Conservation (phyloP, 2,797 vertebrate species). For the Squalus acanthias region DNA sequence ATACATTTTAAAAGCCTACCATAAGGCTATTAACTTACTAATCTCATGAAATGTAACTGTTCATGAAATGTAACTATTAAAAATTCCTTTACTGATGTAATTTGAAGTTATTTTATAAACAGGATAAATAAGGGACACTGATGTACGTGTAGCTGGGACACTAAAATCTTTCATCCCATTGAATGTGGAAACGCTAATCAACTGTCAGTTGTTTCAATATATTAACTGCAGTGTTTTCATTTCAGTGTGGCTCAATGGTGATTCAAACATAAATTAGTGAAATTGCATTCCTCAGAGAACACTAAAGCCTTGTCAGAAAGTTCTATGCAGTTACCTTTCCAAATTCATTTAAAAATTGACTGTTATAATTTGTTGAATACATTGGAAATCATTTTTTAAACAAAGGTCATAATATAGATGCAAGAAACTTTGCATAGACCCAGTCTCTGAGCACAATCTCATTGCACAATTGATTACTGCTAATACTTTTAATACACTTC, state of each 20-base stretch:
- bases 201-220: neutral
- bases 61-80: slow-evolving; percentile 12
- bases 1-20: neutral
- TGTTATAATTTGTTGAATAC: slow-evolving; percentile 5
- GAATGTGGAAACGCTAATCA: neutral
- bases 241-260: neutral
- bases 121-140: neutral
- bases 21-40: neutral
- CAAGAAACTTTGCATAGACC: neutral
- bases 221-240: neutral
- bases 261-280: neutral
- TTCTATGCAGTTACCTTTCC: slow-evolving; percentile 1
- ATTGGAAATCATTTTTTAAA: neutral
- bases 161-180: slow-evolving; percentile 11
- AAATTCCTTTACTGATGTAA: neutral
- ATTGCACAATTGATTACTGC: neutral
- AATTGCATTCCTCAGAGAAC: neutral
- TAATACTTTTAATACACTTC: neutral
- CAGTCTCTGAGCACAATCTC: too few species aligned
- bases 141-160: neutral
- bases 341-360: neutral
- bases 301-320: neutral
- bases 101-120: neutral
- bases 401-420: neutral
- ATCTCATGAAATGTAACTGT: slow-evolving; percentile 12